Base-by-base conservation (phyloP, 2,113 vertebrate genomes). In the Alligator sinensis region DNA sequence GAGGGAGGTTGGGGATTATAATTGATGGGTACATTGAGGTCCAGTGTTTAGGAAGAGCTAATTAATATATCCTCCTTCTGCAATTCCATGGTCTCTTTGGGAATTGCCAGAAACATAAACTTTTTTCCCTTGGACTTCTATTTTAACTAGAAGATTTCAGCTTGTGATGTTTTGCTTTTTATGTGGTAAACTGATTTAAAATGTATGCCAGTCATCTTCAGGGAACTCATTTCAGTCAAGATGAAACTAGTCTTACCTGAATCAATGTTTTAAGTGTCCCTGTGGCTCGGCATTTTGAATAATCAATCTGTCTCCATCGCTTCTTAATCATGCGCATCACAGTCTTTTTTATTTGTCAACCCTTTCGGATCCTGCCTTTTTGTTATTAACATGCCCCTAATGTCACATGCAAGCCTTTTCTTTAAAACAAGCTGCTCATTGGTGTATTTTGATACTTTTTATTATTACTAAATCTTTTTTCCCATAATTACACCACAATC, bases 401-500 rank as follows among this genome's bases (percentile, higher is more conserved):
- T 96, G 98, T 98, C 98, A 98, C 98, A 97, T 98, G 98, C 96
- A 77, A 98, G 97, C 96, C 97, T 98, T 98, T 98, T 97, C 97
- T 98, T 98, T 98, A 98, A 98, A 99, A 98, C 98, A 98, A 98
- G 98, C 98, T 97, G 97, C 97, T 98, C 98, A 97, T 98, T 97
- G 98, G 98, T 97, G 98, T 98, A 98, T 98, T 98, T 98, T 98
- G 98, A 98, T 98, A 99, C 98, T 99, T 99, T 99, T 98, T 98
- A 98, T 99, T 99, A 99, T 98, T 97, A 98, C 98, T 98, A 98
- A 99, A 98, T 98, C 98, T 97, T 98, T 97, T 97, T 97, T 98
- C 96, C 98, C 99, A 99, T 99, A 99, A 99, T 99, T 99, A 99
- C 98, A 98, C 98, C 99, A 98, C 98, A 98, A 99, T 99, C 99